Evolutionary conservation across 2,797 vertebrate species (phyloP).

Genomic region (Paramormyrops hopkinsi): DNA sequence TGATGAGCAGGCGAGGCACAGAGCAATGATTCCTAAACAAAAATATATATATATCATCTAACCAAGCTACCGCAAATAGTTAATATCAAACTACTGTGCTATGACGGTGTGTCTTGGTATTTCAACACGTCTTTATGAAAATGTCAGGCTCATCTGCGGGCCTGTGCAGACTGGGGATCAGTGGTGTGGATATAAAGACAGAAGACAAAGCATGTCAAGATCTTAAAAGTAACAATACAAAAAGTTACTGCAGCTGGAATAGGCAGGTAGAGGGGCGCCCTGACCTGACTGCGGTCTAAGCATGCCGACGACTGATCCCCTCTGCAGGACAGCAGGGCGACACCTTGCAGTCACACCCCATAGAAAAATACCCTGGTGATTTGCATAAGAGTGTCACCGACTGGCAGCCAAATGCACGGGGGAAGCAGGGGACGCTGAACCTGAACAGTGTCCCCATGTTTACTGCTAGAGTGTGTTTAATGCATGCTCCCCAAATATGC

Average conservation of each 20-base stretch:
- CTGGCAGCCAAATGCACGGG: slow-evolving; percentile 37
- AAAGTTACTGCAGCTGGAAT: slow-evolving; percentile 39
- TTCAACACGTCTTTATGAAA: slow-evolving; percentile 53
- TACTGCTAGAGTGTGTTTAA: slow-evolving; percentile 28
- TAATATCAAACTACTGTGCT: not conserved
- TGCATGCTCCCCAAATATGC: slow-evolving; percentile 38
- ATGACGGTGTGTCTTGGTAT: not conserved
- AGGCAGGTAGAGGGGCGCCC: slow-evolving; percentile 52
- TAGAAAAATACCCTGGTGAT: slow-evolving; percentile 62
- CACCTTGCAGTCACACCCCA: slow-evolving; percentile 45
- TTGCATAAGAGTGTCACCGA: slow-evolving; percentile 49
- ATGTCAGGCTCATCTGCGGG: slow-evolving; percentile 53
- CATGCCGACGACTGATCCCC: slow-evolving; percentile 14
- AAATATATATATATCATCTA: not conserved
- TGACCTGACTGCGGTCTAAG: slow-evolving; percentile 31
- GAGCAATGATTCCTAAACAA: not conserved
- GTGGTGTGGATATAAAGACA: slow-evolving; percentile 54
- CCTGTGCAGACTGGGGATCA: slow-evolving; percentile 60
- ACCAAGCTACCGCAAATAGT: slow-evolving; percentile 20
- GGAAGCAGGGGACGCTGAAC: slow-evolving; percentile 21
- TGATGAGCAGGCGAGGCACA: not conserved
- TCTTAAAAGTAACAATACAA: slow-evolving; percentile 30
- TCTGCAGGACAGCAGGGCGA: slow-evolving; percentile 32
- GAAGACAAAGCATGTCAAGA: slow-evolving; percentile 23
- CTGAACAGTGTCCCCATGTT: slow-evolving; percentile 23